Percentiles rank a stretch among this genome's conserved stretches.
These are phyloP conservation scores for Lasioglossum pauxillum DNA, from an alignment of 2,888 invertebrate genomes.

Conservation along the genomic window DNA sequence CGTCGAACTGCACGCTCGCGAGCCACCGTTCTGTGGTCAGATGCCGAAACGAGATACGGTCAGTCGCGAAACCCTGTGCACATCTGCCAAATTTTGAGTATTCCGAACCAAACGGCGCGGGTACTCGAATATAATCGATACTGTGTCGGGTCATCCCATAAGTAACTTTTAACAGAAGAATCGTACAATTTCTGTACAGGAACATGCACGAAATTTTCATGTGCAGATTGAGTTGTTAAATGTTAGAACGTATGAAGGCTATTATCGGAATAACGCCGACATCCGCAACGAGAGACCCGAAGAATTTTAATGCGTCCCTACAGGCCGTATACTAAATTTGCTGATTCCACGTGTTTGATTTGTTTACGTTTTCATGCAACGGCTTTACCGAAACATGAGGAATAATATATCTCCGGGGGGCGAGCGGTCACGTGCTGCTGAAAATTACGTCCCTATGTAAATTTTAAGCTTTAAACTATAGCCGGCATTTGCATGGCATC, in stretches of 20 bases:
- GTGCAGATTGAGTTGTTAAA: neutral
- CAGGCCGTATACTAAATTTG: neutral
- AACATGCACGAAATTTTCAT: neutral
- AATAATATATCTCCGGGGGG: slow-evolving; percentile 56
- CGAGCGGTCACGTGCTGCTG: slow-evolving; percentile 44
- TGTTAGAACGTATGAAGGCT: neutral
- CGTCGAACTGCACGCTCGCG: neutral
- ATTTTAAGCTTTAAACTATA: slow-evolving; percentile 64
- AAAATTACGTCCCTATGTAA: slow-evolving; percentile 67
- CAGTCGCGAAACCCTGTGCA: neutral
- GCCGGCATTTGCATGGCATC: slow-evolving; percentile 56
- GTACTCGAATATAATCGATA: neutral
- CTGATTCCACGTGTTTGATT: neutral
- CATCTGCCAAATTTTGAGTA: neutral
- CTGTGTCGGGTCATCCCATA: neutral
- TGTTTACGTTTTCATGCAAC: slow-evolving; percentile 13
- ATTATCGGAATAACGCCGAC: neutral
- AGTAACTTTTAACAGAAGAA: neutral
- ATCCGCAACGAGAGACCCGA: neutral
- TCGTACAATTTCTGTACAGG: neutral
- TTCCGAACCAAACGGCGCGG: neutral
- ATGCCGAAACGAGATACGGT: neutral
- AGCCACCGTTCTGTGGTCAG: neutral
- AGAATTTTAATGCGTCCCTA: neutral
- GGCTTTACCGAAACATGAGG: slow-evolving; percentile 49